Evolutionary conservation across 2,113 vertebrate species (phyloP).

Genomic region (Cottus gobio): DNA sequence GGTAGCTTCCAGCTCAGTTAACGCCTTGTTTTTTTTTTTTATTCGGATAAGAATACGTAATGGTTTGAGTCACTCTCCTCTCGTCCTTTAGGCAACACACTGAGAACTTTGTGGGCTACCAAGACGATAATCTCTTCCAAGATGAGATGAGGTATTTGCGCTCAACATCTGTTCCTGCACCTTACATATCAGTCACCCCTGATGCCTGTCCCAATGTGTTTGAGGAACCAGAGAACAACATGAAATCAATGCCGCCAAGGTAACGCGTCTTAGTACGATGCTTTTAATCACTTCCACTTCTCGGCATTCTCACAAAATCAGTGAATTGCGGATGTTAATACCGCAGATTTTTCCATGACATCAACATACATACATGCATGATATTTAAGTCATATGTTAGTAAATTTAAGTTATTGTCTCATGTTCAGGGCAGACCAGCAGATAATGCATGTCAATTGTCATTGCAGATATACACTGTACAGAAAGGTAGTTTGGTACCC

Average conservation of each 20-base stretch:
- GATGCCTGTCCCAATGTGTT: constrained; percentile 98
- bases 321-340: not conserved
- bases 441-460: not conserved
- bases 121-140: constrained; percentile 98
- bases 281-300: not conserved
- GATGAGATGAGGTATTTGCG: constrained; percentile 98
- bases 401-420: not conserved
- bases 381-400: not conserved
- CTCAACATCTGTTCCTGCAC: constrained; percentile 96
- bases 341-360: not conserved
- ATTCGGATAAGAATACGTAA: not conserved
- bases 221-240: constrained; percentile 97
- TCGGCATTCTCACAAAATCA: not conserved
- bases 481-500: not conserved
- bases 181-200: constrained; percentile 98
- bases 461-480: not conserved
- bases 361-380: not conserved
- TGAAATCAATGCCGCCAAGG: constrained; percentile 99
- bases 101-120: constrained; percentile 95
- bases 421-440: not conserved
- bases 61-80: not conserved
- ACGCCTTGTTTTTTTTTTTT: not conserved
- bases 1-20: constrained; percentile 67
- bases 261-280: constrained; percentile 61
- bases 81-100: constrained; percentile 91